Evolutionary conservation across 2,113 vertebrate genomes (phyloP).

Genomic region (Amia ocellicauda): DNA sequence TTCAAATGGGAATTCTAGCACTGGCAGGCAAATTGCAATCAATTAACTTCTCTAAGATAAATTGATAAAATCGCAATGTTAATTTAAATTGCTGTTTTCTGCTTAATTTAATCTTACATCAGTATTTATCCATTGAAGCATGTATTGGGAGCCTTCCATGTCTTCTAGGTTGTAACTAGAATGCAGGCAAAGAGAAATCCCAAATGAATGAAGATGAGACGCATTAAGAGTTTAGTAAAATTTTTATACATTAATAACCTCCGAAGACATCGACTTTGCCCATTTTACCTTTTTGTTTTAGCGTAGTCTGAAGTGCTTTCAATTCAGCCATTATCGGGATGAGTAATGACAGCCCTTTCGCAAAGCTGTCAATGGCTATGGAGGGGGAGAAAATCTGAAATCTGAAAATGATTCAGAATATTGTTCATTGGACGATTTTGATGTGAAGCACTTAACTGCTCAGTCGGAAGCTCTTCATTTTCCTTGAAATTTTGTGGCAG

Average conservation of each 20-base stretch:
- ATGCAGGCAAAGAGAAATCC: not conserved
- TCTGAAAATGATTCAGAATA: not conserved
- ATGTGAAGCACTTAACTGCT: not conserved
- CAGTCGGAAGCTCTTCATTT: no score
- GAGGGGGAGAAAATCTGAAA: not conserved
- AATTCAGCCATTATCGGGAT: not conserved
- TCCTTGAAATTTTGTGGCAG: no score
- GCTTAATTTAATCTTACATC: constrained; percentile 24
- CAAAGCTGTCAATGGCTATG: not conserved
- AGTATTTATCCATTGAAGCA: constrained; percentile 19
- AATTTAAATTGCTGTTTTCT: constrained; percentile 18
- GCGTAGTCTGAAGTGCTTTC: not conserved
- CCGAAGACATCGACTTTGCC: not conserved
- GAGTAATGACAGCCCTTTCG: not conserved
- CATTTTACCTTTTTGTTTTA: not conserved
- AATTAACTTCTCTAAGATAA: constrained; percentile 16
- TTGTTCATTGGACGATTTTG: not conserved
- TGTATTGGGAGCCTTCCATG: not conserved
- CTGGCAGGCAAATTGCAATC: constrained; percentile 7
- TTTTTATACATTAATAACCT: not conserved
- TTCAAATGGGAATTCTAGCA: not conserved
- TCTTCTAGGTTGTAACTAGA: not conserved
- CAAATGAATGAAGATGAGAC: not conserved
- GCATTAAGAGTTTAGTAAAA: constrained; percentile 3
- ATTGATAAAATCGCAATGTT: constrained; percentile 12